Conservation (phyloP, 2,888 invertebrate genomes). For the Macrophya alboannulata region DNA sequence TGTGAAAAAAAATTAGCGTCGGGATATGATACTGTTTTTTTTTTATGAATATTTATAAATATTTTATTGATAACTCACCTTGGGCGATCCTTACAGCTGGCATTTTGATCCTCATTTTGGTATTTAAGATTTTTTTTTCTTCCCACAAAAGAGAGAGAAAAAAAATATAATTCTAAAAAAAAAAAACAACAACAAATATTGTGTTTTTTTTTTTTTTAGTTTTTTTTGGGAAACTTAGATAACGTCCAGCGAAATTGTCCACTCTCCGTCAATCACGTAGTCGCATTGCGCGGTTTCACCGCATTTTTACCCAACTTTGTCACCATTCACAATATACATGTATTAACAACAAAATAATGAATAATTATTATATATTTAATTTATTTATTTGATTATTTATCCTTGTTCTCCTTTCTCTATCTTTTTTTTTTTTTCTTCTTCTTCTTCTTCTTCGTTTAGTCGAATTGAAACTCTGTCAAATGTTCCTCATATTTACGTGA, state of each 20-base stretch:
- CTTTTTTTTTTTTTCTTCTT: neutral
- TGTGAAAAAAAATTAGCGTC: neutral
- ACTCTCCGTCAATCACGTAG: slow-evolving; percentile 46
- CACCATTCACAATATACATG: slow-evolving; percentile 51
- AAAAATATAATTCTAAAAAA: neutral
- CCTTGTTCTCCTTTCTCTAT: neutral
- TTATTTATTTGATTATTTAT: neutral
- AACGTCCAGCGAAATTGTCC: slow-evolving; percentile 40
- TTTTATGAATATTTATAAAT: no score
- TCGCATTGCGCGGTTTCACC: slow-evolving; percentile 55
- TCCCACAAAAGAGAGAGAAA: neutral
- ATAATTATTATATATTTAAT: neutral
- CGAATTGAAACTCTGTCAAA: slow-evolving; percentile 43
- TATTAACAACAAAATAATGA: neutral
- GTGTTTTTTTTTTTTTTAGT: no score
- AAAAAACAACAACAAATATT: slow-evolving; percentile 8
- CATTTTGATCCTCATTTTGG: slow-evolving; percentile 98
- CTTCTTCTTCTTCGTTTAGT: neutral
- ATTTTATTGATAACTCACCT: slow-evolving; percentile 85
- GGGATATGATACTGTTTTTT: no score
- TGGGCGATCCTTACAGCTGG: slow-evolving; percentile 98
- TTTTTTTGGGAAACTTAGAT: slow-evolving; percentile 18
- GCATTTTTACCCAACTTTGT: slow-evolving; percentile 51
- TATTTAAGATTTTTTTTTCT: slow-evolving; percentile 54
- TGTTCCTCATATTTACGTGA: slow-evolving; percentile 45